Base-by-base conservation (phyloP, 1,140 invertebrate species). In the Polyergus mexicanus region DNA sequence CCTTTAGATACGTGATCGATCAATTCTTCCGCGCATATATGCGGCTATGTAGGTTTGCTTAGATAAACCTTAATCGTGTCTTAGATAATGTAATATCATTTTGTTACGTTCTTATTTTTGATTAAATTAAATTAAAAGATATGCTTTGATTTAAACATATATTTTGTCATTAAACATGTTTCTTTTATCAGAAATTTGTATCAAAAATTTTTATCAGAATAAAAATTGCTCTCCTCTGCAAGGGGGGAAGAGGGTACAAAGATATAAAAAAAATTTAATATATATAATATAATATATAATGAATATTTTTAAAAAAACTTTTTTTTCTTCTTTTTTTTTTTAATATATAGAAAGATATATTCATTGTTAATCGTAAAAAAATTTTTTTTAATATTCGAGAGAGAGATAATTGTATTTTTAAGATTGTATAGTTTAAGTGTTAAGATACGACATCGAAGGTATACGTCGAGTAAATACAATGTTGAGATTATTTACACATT, bases 401-500 rank as follows among this genome's bases (percentile, higher is more conserved):
- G 3, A 51, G 16, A 19, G 10, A 3, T n/a, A 35, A 54, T 8
- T 38, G 13, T n/a, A 75, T 13, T 75, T 58, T 6, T 58, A 75
- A 62, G 16, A 38, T 13, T 32, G 3, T 32, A 32, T 60, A 41
- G 54, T 60, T 51, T 51, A 38, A 74, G 13, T 76, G 56, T 76
- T 76, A 41, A 62, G 22, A 41, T 11, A 60, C 16, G 19, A 38
- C 1, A 16, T 51, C 22, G 4, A 28, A 16, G 32, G 5, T 13
- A n/a, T 22, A 4, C 13, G 7, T 8, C 22, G 35, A 62, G 11
- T 66, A 54, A 75, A 81, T 6, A 51, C 35, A 68, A 38, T 80
- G 35, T 7, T 60, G 16, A 41, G 44, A 86, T 88, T 88, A 86
- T 54, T 80, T 77, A 77, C 35, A 65, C 51, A 68, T 86, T 77